Base-by-base conservation (phyloP, 1,140 invertebrate genomes). In the Aphaenogaster floridana region DNA sequence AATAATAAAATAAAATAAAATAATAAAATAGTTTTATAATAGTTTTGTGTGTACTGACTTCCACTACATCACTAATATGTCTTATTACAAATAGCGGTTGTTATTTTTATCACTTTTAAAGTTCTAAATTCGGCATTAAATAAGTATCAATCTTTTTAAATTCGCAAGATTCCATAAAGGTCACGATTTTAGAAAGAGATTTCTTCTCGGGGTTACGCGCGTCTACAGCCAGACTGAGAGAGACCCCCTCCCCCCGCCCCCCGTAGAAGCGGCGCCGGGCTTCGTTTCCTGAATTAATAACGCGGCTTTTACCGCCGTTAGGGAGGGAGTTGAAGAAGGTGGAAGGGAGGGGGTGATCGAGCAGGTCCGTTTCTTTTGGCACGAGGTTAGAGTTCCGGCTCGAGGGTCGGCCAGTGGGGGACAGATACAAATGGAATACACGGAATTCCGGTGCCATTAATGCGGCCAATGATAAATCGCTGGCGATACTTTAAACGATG, bases 341-440 rank as follows among this genome's bases (percentile, higher is more conserved):
- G 72, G n/a, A 9, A 7, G 50, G 42, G 9, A 21, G 34, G 42
- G 68, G 86, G 72, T 90, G 93, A 93, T 92, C 89, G 91, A 91
- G 87, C 81, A 89, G 86, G 86, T 89, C 80, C 90, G 91, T 88
- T 91, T 90, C 89, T 91, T 92, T 93, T 88, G 91, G 87, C 87
- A 78, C 80, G 87, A 89, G 90, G 91, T 93, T 92, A 89, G 90
- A 92, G 91, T 89, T 92, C 89, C 90, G 72, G 87, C 69, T 72
- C 74, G 21, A 36, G 59, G 66, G 72, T 34, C 48, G 90, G 89
- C 52, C 66, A 36, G 85, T 15, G 88, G 80, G 91, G 91, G 92
- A 94, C 93, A 93, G 93, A 92, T 94, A 94, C 93, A 94, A 94
- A 94, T 94, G 93, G 92, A 94, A 94, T 93, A 94, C 94, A 94